Evolutionary conservation across 2,113 vertebrate genomes (phyloP), one percentile per base, ranked within the genome.

Genomic region (Triplophysa dalaica): DNA sequence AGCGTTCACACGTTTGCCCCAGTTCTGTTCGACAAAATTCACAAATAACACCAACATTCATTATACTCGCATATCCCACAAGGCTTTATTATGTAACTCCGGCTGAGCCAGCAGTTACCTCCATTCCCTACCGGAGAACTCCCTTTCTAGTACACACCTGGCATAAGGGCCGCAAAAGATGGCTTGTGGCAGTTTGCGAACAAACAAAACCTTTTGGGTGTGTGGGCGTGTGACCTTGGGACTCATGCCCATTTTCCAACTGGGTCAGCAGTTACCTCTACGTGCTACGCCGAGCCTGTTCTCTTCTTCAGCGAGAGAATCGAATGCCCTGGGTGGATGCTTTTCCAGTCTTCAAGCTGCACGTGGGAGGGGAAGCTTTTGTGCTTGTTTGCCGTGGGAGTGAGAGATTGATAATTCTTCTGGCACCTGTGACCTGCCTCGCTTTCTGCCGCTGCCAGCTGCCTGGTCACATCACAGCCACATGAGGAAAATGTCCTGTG

Each of bases 351-450:
- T 78, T 58, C 50, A 80, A 84, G 85, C 83, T 58, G 84, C 66
- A 17, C 72, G 81, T 62, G 87, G 83, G 81, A 83, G 81, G 82
- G 83, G 73, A 88, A 87, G 86, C 75, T 86, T 82, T 86, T 48
- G 19, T 83, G 80, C 86, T 88, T 81, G 85, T 90, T 89, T 88
- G 87, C 68, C 6, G 80, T 22, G 73, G 77, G 82, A 77, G 76
- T 56, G 82, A 82, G 87, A 84, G 82, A 87, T 70, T 86, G 88
- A 87, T 89, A 80, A 90, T 90, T 90, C 88, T 75, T 76, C 50
- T 87, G 88, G 87, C 90, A 92, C 89, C 90, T 90, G 90, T 91
- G 92, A 90, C 90, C 88, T 79, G 87, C 86, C 78, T 68, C 79
- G 75, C 70, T 83, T 88, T 80, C 82, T 81, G 84, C 83, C 79